phyloP scores from a whole-genome alignment of 35 echinoderm and acorn worm species.

The Stichopus chloronotus region DNA sequence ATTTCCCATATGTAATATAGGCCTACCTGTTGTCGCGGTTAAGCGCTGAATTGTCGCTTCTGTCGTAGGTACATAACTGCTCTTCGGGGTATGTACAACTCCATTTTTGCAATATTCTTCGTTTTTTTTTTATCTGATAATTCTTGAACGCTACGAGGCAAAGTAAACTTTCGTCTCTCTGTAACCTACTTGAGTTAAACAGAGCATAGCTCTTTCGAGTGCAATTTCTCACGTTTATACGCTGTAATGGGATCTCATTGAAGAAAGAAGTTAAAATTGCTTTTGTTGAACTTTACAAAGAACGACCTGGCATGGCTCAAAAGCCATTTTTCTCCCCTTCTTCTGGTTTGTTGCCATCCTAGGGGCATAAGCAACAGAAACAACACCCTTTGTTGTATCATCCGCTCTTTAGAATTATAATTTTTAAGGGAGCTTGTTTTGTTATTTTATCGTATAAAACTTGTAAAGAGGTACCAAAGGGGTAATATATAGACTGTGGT shows the following conservation, averaged over 20 bases:
- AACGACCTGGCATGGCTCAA: slow-evolving; percentile 43
- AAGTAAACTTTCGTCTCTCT: slow-evolving; percentile 40
- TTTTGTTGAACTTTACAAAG: slow-evolving; percentile 12
- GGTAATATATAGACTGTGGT: slow-evolving; percentile 27
- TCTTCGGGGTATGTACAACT: slow-evolving; percentile 42
- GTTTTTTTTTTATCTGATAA: background rate
- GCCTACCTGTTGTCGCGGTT: slow-evolving; percentile 25
- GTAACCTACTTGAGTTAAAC: slow-evolving; percentile 47
- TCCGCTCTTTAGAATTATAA: slow-evolving; percentile 42
- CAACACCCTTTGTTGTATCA: slow-evolving; percentile 53
- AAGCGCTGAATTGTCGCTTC: background rate
- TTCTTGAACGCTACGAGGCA: slow-evolving; percentile 31
- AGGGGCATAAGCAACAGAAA: slow-evolving; percentile 45
- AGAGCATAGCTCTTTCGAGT: slow-evolving; percentile 42
- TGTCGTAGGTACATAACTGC: background rate
- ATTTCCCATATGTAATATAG: background rate
- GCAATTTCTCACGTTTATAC: slow-evolving; percentile 52
- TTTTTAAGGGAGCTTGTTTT: slow-evolving; percentile 48
- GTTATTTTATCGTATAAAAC: slow-evolving; percentile 48
- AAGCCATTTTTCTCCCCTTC: slow-evolving; percentile 9
- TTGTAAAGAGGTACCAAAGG: slow-evolving; percentile 51
- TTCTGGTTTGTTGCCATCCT: slow-evolving; percentile 41
- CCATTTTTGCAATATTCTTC: background rate
- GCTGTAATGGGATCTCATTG: slow-evolving; percentile 39
- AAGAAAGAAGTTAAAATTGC: slow-evolving; percentile 19